Base-by-base conservation (phyloP, 1,140 invertebrate genomes). In the Condylostylus longicornis region DNA sequence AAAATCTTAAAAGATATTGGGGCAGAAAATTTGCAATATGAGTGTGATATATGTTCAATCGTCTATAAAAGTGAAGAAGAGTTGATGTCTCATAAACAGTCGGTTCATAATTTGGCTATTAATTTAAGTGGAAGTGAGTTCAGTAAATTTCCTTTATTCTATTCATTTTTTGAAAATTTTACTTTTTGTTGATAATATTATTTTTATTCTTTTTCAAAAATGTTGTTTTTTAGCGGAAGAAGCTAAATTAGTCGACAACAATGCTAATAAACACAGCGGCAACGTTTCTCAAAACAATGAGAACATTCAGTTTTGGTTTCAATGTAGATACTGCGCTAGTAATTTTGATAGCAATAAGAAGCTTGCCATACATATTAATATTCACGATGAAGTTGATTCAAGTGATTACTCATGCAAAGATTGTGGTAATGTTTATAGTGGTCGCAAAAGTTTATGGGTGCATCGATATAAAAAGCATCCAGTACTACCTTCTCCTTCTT, bases 391-490 rank as follows among this genome's bases (percentile, higher is more conserved):
- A 44, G 56, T 61, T 17, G 57, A 61, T 31, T 57, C 52, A 6
- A 58, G 51, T 18, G 58, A 60, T 33, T 61, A 60, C 36, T 58
- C 58, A 12, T 61, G 58, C 44, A 61, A 61, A 41, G 58, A 61
- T 18, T 61, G 58, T 40, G 58, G 58, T 30, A 61, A 60, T 35
- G 55, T 61, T 9, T 61, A 61, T 28, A 58, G 55, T 25, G 54
- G 54, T 8, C 47, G 58, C 17, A 61, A 61, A 45, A 61, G 58
- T 38, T 42, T 61, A 15, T 61, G 58, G 58, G 58, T 61, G 14
- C 58, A 61, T 46, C 57, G 58, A 12, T 60, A 61, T 33, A 61
- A 61, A 40, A 61, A 61, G 44, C 58, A 61, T 55, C 58, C 57
- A 6, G 53, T 53, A 39, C 45, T 55, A 12, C 49, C 58, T 3